Conservation (phyloP, 2,888 invertebrate genomes). For the Cyclophora punctaria region DNA sequence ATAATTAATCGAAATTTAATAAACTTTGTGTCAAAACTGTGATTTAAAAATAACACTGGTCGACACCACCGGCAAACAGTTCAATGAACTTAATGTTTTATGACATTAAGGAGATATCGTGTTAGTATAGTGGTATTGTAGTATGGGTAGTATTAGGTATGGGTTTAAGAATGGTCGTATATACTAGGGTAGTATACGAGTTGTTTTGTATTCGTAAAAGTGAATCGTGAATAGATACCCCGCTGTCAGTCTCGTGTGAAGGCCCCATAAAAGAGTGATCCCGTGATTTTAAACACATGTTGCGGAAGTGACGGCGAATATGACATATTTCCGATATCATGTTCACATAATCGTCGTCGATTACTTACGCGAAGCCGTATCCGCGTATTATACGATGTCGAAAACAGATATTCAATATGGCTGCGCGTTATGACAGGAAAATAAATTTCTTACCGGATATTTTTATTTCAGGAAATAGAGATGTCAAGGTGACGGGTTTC, state of each 20-base stretch:
- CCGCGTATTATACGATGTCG: constrained; percentile 29
- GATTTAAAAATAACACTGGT: too few species aligned
- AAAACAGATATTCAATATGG: constrained; percentile 38
- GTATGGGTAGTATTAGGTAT: too few species aligned
- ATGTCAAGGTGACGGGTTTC: too few species aligned
- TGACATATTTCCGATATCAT: constrained; percentile 70
- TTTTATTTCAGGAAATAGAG: background rate
- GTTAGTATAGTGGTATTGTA: too few species aligned
- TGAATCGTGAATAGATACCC: constrained; percentile 45
- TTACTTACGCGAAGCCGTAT: constrained; percentile 54
- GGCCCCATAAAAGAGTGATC: constrained; percentile 23
- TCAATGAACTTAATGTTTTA: too few species aligned
- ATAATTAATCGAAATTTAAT: too few species aligned
- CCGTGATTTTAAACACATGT: constrained; percentile 60
- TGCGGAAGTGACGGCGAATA: constrained; percentile 46
- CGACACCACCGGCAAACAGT: too few species aligned
- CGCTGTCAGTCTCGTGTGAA: constrained; percentile 29
- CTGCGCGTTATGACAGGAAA: constrained; percentile 17
- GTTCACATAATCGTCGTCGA: constrained; percentile 59
- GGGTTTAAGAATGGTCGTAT: too few species aligned
- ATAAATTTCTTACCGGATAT: constrained; percentile 19
- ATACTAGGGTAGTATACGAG: too few species aligned
- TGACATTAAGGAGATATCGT: too few species aligned
- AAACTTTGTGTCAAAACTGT: too few species aligned
- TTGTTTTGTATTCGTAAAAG: constrained; percentile 18